Percentiles rank a stretch among this genome's conserved stretches.
Conservation (phyloP, 1,140 invertebrate genomes). For the Penaeus japonicus region DNA sequence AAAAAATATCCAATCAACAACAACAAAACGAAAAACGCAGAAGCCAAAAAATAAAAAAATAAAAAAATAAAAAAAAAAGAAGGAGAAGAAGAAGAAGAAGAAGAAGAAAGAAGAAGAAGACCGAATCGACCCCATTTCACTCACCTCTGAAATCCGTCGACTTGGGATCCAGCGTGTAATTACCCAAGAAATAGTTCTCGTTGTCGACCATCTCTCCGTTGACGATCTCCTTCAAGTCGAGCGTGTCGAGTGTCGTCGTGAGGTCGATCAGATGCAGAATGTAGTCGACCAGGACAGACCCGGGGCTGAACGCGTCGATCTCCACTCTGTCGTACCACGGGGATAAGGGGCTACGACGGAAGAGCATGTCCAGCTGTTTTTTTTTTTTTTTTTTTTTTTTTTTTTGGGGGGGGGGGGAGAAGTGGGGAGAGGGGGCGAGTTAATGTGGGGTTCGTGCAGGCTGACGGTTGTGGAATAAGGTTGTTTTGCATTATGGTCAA, state of each 20-base stretch:
- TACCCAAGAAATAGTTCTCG: slow-evolving; percentile 73
- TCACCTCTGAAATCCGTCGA: slow-evolving; percentile 89
- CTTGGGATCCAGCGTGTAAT: slow-evolving; percentile 82
- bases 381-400: too few relatives aligned
- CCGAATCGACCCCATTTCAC: slow-evolving; percentile 49
- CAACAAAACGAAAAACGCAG: too few relatives aligned
- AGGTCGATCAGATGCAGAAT: slow-evolving; percentile 82
- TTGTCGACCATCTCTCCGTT: slow-evolving; percentile 73
- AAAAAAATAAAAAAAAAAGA: too few relatives aligned
- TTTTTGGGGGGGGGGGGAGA: too few relatives aligned
- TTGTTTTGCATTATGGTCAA: too few relatives aligned
- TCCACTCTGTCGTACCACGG: slow-evolving; percentile 85
- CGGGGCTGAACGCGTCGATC: slow-evolving; percentile 83
- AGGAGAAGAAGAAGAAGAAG: too few relatives aligned
- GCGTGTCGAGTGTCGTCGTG: slow-evolving; percentile 78
- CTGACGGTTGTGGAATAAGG: too few relatives aligned
- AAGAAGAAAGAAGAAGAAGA: not conserved
- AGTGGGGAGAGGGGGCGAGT: too few relatives aligned
- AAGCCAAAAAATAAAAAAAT: too few relatives aligned
- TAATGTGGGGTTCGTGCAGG: too few relatives aligned
- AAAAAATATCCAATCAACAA: too few relatives aligned
- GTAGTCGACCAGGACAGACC: slow-evolving; percentile 81
- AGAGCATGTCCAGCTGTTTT: slow-evolving; percentile 85
- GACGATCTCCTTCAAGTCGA: slow-evolving; percentile 82
- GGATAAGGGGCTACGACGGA: slow-evolving; percentile 75